phyloP scores from a whole-genome alignment of 1,140 invertebrate species.

The Cryptotermes secundus region DNA sequence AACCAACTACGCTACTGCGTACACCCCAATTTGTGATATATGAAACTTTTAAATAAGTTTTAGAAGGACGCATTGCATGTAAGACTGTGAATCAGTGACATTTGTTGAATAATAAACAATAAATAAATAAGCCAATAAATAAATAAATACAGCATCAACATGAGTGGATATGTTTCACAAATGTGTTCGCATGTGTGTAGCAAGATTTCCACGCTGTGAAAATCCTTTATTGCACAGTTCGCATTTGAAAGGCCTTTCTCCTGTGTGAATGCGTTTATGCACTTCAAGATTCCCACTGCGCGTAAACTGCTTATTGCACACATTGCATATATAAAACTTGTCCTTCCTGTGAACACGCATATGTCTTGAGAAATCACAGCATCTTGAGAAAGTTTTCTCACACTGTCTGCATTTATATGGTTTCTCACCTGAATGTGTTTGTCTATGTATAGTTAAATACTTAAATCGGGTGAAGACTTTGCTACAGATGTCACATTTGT shows the following conservation, averaged over 20 bases:
- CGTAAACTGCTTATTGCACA: neutral
- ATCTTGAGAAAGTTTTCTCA: neutral
- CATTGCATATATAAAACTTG: neutral
- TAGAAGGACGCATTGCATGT: no score
- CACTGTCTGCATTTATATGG: neutral
- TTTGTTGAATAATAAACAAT: no score
- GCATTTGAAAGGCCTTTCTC: neutral
- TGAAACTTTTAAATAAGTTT: no score
- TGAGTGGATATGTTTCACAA: neutral
- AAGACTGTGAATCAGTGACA: no score
- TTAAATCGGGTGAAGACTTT: constrained; percentile 19
- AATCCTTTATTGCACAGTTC: neutral
- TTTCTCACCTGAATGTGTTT: neutral
- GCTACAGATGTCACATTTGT: constrained; percentile 18
- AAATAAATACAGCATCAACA: no score
- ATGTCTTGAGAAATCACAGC: neutral
- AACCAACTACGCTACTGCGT: no score
- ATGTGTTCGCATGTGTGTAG: neutral
- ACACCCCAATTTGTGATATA: no score
- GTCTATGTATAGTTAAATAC: neutral
- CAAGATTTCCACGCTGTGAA: neutral
- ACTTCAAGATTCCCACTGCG: neutral
- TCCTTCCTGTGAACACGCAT: neutral
- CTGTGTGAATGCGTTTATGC: neutral
- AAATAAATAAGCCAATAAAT: no score